Evolutionary conservation across 2,797 vertebrate genomes (phyloP).

Genomic region (Tragelaphus eurycerus): DNA sequence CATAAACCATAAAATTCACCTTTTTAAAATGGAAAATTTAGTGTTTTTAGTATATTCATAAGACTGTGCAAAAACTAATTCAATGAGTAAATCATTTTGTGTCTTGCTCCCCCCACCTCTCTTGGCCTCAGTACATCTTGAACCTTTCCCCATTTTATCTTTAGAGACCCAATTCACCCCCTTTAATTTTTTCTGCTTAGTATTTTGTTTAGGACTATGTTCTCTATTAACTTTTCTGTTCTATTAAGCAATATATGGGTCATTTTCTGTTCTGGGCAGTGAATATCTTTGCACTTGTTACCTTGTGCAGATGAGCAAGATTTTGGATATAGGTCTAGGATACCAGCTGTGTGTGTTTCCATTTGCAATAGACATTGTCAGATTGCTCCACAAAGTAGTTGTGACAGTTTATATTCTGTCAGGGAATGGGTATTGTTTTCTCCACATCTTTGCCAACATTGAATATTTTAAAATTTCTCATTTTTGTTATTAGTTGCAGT

Average conservation of each 20-base stretch:
- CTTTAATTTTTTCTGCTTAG: not conserved
- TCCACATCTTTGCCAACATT: not conserved
- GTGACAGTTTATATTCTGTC: slow-evolving; percentile 15
- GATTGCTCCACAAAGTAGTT: not conserved
- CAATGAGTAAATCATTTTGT: not conserved
- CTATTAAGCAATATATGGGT: not conserved
- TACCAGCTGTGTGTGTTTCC: not conserved
- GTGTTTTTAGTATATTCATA: not conserved
- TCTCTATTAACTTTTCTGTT: slow-evolving; percentile 26
- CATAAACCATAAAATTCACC: not conserved
- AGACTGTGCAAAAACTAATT: not conserved
- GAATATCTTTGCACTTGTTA: not conserved
- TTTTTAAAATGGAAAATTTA: not conserved
- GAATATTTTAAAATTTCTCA: slow-evolving; percentile 12
- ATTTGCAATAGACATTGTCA: slow-evolving; percentile 33
- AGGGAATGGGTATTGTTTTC: slow-evolving; percentile 20
- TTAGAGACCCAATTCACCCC: not conserved
- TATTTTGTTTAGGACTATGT: not conserved
- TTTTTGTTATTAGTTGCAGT: slow-evolving; percentile 40
- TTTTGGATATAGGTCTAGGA: slow-evolving; percentile 27
- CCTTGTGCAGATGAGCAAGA: not conserved
- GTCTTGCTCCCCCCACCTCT: not conserved
- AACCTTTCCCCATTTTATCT: not conserved
- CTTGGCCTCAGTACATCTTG: not conserved
- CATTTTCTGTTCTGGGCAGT: not conserved